Base-by-base conservation (phyloP, 2,797 vertebrate genomes). In the Hoplostethus mediterraneus region DNA sequence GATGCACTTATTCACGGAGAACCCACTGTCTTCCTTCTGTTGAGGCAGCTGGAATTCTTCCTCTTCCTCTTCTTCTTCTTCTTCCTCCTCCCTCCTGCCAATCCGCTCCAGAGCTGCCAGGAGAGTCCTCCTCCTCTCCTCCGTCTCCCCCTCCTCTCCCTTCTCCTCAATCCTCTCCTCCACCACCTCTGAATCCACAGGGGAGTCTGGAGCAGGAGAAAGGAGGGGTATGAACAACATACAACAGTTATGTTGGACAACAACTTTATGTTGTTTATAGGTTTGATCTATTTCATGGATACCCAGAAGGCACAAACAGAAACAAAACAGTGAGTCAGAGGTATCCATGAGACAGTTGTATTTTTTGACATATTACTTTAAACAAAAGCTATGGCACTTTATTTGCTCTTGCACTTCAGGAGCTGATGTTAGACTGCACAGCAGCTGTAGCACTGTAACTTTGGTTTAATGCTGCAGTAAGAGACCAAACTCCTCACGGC, bases 1-100 rank as follows among this genome's bases (percentile, higher is more conserved):
- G 79, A 96, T 95, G 91, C 95, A 95, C 86, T 94, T 96, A 90
- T 96, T 96, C 66, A 96, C 66, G 38, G 94, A 91, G 73, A 96
- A 92, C 8, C 91, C 90, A 0, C 81, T 84, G 68, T 92, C 90
- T 0, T 92, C 92, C 0, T 86, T 84, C 64, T 81, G 85, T 51
- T 79, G 90, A 5, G 92, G 92, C 30, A 88, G 75, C 56, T 88
- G 91, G 63, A 93, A 92, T n/a, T 90, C 91, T 63, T 93, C 89
- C 13, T 89, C 90, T 3, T 33, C 85, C 33, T 90, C 92, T 60
- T 91, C 90, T 3, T 33, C 85, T 30, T 90, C 92, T 60, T 91
- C 92, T 30, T 88, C 94, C 31, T 94, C 92, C 3, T 83, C 93
- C 3, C 81, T 82, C 54, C 73, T 81, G 17, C 89, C 91, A 2